Evolutionary conservation across 1,140 invertebrate species (phyloP).

Genomic region (Anadara kagoshimensis): DNA sequence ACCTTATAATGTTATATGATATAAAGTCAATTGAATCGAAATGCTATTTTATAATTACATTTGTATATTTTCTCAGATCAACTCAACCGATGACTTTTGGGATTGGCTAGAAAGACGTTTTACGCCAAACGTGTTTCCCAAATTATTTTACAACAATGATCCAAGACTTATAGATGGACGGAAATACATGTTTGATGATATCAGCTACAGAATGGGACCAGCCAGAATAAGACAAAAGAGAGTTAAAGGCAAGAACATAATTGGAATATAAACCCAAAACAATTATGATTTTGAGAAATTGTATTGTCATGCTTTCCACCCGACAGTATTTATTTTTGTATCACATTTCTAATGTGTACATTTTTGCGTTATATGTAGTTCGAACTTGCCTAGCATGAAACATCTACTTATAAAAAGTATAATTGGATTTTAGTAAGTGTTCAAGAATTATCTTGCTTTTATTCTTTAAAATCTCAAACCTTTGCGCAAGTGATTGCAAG

Average conservation of each 20-base stretch:
- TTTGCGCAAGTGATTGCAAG: too few relatives aligned
- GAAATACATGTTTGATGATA: constrained; percentile 17
- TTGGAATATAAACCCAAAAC: not conserved
- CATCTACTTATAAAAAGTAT: not conserved
- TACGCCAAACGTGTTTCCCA: constrained; percentile 6
- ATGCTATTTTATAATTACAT: too few relatives aligned
- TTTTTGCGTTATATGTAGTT: not conserved
- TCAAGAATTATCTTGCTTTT: not conserved
- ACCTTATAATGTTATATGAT: too few relatives aligned
- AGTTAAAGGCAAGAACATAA: not conserved
- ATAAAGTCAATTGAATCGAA: too few relatives aligned
- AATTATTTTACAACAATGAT: constrained; percentile 3
- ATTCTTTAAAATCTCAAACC: too few relatives aligned
- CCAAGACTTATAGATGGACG: not conserved
- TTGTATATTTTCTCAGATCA: constrained; percentile 4
- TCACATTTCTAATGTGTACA: not conserved
- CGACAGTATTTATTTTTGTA: not conserved
- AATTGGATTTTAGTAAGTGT: not conserved
- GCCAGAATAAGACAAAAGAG: constrained; percentile 14
- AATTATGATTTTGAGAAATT: not conserved
- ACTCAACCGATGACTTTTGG: constrained; percentile 10
- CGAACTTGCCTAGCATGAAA: not conserved
- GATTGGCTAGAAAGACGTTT: not conserved
- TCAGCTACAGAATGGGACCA: constrained; percentile 21
- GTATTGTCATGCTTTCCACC: not conserved